phyloP scores from a whole-genome alignment of 1,140 invertebrate genomes.

The Drosophila subobscura region DNA sequence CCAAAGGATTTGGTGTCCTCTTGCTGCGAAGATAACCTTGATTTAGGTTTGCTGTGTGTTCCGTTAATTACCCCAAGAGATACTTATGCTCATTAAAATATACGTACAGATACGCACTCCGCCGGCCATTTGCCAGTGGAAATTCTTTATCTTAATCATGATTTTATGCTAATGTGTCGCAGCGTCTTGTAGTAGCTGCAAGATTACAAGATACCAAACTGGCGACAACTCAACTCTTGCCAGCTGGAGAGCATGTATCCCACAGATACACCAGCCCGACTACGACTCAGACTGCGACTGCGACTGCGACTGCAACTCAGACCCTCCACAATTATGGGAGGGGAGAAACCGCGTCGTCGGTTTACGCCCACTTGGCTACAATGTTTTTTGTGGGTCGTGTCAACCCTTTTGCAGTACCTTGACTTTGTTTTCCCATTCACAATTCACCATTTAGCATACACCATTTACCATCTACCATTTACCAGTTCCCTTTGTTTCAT shows the following conservation, averaged over 20 bases:
- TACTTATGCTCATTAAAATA: slow-evolving; percentile 54
- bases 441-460: slow-evolving; percentile 17
- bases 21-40: slow-evolving; percentile 61
- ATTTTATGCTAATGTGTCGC: slow-evolving; percentile 83
- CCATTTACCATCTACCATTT: slow-evolving; percentile 26
- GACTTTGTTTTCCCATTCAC: slow-evolving; percentile 37
- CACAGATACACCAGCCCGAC: slow-evolving; percentile 4
- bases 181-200: slow-evolving; percentile 62
- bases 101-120: slow-evolving; percentile 52
- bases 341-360: slow-evolving; percentile 38
- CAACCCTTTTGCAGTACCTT: slow-evolving; percentile 61
- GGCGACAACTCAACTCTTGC: slow-evolving; percentile 52
- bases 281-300: background rate
- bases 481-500: slow-evolving; percentile 29
- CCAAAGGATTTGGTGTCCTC: slow-evolving; percentile 35
- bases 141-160: slow-evolving; percentile 77
- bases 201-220: slow-evolving; percentile 66
- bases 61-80: slow-evolving; percentile 67
- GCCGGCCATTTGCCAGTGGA: slow-evolving; percentile 14
- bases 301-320: background rate
- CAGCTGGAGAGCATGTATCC: slow-evolving; percentile 7
- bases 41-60: slow-evolving; percentile 61
- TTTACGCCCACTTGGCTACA: slow-evolving; percentile 62
- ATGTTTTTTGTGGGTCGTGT: slow-evolving; percentile 22
- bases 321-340: slow-evolving; percentile 14